phyloP scores from a whole-genome alignment of 1,140 invertebrate species.

The Camponotus pennsylvanicus region DNA sequence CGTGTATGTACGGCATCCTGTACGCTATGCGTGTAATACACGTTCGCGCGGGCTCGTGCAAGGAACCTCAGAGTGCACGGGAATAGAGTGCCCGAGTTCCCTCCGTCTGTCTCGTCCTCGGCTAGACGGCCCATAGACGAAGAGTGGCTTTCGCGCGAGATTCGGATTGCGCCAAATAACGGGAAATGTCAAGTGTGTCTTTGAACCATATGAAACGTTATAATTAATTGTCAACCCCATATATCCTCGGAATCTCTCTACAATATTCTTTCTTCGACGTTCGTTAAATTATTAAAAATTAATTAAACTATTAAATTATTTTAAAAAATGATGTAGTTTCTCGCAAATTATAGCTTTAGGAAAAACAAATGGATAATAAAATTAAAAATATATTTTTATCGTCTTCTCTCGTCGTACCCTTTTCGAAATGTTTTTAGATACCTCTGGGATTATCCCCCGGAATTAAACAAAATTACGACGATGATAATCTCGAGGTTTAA shows the following conservation, averaged over 20 bases:
- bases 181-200: neutral
- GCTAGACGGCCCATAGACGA: conserved; percentile 77
- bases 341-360: too few relatives aligned
- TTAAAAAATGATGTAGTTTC: too few relatives aligned
- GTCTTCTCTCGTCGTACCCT: too few relatives aligned
- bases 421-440: too few relatives aligned
- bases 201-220: conserved; percentile 12
- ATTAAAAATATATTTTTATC: too few relatives aligned
- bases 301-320: too few relatives aligned
- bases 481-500: too few relatives aligned
- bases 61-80: conserved; percentile 13
- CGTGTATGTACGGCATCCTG: neutral
- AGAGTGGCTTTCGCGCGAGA: conserved; percentile 67
- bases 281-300: too few relatives aligned
- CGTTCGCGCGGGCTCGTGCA: neutral
- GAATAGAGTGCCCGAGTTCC: conserved; percentile 52
- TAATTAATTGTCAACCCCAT: conserved; percentile 19
- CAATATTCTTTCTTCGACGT: neutral
- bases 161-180: conserved; percentile 12
- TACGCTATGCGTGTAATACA: neutral
- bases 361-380: too few relatives aligned
- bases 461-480: too few relatives aligned
- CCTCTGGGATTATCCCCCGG: too few relatives aligned
- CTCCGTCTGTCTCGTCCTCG: conserved; percentile 65
- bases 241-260: too few relatives aligned